Base-by-base conservation (phyloP, 2,888 invertebrate species). In the Zygaena filipendulae region DNA sequence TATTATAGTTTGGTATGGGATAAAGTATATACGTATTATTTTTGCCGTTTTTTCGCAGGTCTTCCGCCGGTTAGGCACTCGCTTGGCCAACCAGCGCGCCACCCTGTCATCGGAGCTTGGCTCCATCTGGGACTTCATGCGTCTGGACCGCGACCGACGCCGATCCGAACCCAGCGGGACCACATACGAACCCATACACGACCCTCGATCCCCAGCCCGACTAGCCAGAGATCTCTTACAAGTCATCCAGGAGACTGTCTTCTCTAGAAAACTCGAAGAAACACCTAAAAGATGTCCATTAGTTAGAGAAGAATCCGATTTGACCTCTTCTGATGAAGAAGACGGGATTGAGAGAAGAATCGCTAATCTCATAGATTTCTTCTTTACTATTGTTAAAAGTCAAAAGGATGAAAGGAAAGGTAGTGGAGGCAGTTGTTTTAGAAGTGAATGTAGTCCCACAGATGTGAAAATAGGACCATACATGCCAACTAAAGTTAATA, bases 371-470 rank as follows among this genome's bases (percentile, higher is more conserved):
- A 75, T 81, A 5, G 81, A 81, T 32, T 81, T 80, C 50, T 79
- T 81, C 47, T 80, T 80, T 22, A 77, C 79, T 1, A 74, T 80
- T 25, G 79, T 80, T 1, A 80, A 77, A 40, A 77, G 74, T 38
- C 79, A 80, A 30, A 71, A 60, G 20, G 68, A 68, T 6, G 71
- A 74, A 1, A 47, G 80, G 6, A 81, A 79, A 38, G 57, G 68
- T 21, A 79, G 75, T 31, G 62, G 62, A 1, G 70, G 61, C 0
- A 74, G 72, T 33, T 81, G 81, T 25, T 77, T 79, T 27, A 79
- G 56, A 51, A 59, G 61, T 2, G 80, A 80, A 44, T 42, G 45
- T 0, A 72, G 69, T 37, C 72, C 79, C 2, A 49, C 52, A 9
- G 70, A 69, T 30, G 58, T 59, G 1, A 58, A 52, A 18, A 45